Conservation (phyloP, 2,113 vertebrate species). For the Tetrao urogallus region DNA sequence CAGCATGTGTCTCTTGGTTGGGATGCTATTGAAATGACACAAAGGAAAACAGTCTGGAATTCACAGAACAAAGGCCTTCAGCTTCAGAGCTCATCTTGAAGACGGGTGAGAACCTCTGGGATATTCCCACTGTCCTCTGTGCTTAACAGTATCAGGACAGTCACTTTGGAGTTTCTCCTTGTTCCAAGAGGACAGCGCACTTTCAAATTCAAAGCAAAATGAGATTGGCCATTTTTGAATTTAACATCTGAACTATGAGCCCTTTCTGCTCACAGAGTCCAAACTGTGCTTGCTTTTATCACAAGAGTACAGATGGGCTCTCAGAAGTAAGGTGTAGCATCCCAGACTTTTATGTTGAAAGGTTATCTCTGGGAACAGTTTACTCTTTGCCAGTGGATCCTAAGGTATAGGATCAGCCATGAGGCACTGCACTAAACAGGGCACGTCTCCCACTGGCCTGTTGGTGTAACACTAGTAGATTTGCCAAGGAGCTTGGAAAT, state of each 20-base stretch:
- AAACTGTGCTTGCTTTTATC: not conserved
- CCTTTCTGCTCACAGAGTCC: not conserved
- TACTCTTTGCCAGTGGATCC: not conserved
- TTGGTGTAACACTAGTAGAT: not conserved
- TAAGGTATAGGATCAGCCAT: not conserved
- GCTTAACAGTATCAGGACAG: not conserved
- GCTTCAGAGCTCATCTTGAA: not conserved
- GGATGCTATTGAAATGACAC: not conserved
- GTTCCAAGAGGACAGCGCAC: not conserved
- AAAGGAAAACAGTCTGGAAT: not conserved
- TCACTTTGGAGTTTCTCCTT: not conserved
- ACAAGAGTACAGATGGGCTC: too few relatives aligned
- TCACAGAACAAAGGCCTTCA: not conserved
- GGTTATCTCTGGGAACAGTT: conserved; percentile 3
- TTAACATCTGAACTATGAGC: not conserved
- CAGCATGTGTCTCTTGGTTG: accelerated
- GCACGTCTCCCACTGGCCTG: not conserved
- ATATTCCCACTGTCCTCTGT: not conserved
- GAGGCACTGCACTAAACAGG: not conserved
- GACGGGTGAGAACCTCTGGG: not conserved
- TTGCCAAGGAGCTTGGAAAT: not conserved
- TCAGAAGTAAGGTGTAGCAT: not conserved
- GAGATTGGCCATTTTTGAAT: not conserved
- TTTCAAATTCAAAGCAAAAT: too few relatives aligned
- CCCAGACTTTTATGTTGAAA: not conserved